Percentiles rank a stretch among this genome's conserved stretches.
Conservation (phyloP, 2,797 vertebrate genomes). For the Holocentrus rufus region DNA sequence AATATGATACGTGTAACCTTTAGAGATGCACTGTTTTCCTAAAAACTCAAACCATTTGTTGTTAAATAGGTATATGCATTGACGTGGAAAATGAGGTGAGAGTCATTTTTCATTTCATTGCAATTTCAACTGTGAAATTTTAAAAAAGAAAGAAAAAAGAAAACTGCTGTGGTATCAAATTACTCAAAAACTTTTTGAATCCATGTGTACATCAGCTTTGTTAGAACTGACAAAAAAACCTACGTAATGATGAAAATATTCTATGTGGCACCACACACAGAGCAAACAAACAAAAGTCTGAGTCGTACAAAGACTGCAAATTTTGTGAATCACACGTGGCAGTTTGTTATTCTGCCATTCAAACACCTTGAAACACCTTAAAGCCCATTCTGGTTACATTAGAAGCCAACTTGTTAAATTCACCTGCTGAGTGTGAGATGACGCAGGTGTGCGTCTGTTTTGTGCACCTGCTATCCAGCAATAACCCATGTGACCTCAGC, state of each 20-base stretch:
- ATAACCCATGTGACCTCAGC: constrained; percentile 56
- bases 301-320: background rate
- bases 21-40: too few species aligned
- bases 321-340: background rate
- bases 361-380: background rate
- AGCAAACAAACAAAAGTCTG: background rate
- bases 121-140: background rate
- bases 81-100: too few species aligned
- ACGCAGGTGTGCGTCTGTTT: constrained; percentile 62
- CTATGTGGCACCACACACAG: background rate
- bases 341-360: constrained; percentile 1
- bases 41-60: too few species aligned
- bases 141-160: background rate
- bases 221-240: too few species aligned
- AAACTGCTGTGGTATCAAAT: background rate
- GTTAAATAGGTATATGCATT: too few species aligned
- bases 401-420: constrained; percentile 34
- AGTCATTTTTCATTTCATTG: too few species aligned
- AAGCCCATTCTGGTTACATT: constrained; percentile 19
- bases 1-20: too few species aligned
- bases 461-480: constrained; percentile 65
- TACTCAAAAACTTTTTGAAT: background rate
- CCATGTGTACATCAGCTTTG: background rate
- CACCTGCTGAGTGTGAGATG: constrained; percentile 31
- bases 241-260: too few species aligned